Conservation (phyloP, 1,140 invertebrate genomes). For the Oryctes rhinoceros region DNA sequence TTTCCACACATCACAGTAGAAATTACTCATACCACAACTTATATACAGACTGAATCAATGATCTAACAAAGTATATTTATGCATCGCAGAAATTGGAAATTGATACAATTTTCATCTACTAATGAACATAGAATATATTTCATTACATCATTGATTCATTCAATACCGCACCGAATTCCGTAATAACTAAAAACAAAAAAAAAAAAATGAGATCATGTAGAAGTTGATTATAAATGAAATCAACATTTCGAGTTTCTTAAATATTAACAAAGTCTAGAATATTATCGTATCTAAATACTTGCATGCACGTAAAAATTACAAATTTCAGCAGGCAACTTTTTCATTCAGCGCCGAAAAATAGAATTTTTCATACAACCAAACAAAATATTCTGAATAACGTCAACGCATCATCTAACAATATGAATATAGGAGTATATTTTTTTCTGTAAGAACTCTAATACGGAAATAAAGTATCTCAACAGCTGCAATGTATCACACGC, state of each 20-base stretch:
- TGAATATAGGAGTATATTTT: background rate
- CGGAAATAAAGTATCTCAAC: background rate
- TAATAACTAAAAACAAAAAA: slow-evolving; percentile 7
- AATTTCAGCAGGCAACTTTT: background rate
- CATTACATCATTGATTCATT: no score
- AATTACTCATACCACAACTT: background rate
- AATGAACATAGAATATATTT: no score
- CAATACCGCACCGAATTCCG: background rate
- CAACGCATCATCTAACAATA: background rate
- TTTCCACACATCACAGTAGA: background rate
- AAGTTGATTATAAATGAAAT: background rate
- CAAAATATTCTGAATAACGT: slow-evolving; percentile 15
- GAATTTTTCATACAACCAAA: background rate
- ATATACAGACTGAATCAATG: background rate
- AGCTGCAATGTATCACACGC: slow-evolving; percentile 7
- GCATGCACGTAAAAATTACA: background rate
- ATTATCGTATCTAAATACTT: background rate
- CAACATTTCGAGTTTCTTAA: slow-evolving; percentile 5
- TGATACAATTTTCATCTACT: no score
- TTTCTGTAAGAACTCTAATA: background rate
- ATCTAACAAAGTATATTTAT: no score
- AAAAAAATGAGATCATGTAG: slow-evolving; percentile 11
- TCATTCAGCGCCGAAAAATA: background rate
- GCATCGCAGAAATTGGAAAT: no score
- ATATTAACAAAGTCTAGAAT: background rate